phyloP scores from a whole-genome alignment of 2,113 vertebrate genomes.

The Neofelis nebulosa region DNA sequence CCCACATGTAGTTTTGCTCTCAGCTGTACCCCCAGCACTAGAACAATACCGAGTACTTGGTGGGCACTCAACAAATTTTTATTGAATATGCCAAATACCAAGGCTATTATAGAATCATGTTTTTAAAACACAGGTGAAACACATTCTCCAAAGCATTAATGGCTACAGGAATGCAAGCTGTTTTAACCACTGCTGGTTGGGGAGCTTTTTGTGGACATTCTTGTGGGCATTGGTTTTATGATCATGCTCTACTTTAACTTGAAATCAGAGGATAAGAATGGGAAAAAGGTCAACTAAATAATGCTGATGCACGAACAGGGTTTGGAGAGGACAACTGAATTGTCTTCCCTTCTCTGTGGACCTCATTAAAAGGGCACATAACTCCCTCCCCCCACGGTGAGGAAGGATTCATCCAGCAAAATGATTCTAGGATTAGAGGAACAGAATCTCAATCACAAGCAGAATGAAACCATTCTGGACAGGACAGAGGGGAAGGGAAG shows the following conservation, averaged over 20 bases:
- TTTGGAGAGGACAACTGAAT: background rate
- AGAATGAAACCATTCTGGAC: background rate
- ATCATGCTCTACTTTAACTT: background rate
- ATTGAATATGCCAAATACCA: background rate
- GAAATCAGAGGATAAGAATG: background rate
- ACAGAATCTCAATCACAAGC: background rate
- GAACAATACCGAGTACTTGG: background rate
- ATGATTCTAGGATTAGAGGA: background rate
- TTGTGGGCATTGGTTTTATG: background rate
- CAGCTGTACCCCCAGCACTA: background rate
- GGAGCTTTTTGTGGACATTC: background rate
- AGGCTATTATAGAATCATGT: background rate
- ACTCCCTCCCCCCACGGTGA: background rate
- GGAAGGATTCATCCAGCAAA: background rate
- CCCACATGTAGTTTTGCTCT: background rate
- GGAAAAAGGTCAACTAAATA: background rate
- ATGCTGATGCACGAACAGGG: background rate
- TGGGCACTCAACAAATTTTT: background rate
- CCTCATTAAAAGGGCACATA: background rate
- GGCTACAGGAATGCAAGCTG: background rate
- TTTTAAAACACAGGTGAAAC: background rate
- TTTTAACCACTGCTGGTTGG: background rate
- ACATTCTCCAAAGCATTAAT: background rate
- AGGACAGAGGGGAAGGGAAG: background rate
- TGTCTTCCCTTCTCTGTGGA: background rate